phyloP scores from a whole-genome alignment of 2,888 invertebrate species.

The Euplexia lucipara region DNA sequence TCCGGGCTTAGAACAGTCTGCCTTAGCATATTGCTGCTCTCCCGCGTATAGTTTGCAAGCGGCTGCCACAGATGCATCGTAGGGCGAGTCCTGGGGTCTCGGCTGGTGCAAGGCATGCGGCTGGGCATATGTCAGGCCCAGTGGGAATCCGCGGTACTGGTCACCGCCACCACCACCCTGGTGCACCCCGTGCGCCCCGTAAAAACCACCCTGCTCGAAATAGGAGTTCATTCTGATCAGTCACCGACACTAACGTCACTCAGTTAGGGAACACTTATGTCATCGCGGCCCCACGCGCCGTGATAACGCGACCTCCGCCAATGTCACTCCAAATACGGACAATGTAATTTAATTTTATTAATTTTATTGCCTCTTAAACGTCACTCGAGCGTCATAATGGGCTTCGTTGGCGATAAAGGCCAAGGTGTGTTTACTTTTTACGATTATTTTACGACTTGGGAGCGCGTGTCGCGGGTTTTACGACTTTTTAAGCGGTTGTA shows the following conservation, averaged over 20 bases:
- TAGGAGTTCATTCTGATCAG: slow-evolving; percentile 97
- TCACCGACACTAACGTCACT: slow-evolving; percentile 88
- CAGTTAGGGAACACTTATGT: slow-evolving; percentile 87
- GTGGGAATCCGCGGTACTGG: slow-evolving; percentile 96
- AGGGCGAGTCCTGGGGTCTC: slow-evolving; percentile 97
- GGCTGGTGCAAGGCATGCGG: slow-evolving; percentile 95
- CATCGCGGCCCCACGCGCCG: slow-evolving; percentile 87
- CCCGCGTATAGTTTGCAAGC: slow-evolving; percentile 96
- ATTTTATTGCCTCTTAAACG: slow-evolving; percentile 91
- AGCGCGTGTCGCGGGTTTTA: slow-evolving; percentile 90
- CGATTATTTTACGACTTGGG: slow-evolving; percentile 90
- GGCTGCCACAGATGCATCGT: slow-evolving; percentile 97
- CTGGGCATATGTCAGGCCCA: slow-evolving; percentile 96
- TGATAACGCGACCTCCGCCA: slow-evolving; percentile 89
- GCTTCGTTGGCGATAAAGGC: slow-evolving; percentile 89
- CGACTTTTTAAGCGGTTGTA: slow-evolving; percentile 88
- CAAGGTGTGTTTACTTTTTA: slow-evolving; percentile 91
- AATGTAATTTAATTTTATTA: slow-evolving; percentile 88
- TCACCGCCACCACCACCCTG: slow-evolving; percentile 94
- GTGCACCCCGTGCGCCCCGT: slow-evolving; percentile 96
- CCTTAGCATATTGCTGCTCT: slow-evolving; percentile 93
- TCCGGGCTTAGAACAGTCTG: slow-evolving; percentile 94
- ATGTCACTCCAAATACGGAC: slow-evolving; percentile 86
- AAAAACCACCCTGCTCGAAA: slow-evolving; percentile 98
- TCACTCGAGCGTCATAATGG: slow-evolving; percentile 91